These are phyloP conservation scores for Palaemon carinicauda DNA, from an alignment of 1,140 invertebrate genomes.

Conservation along the genomic window DNA sequence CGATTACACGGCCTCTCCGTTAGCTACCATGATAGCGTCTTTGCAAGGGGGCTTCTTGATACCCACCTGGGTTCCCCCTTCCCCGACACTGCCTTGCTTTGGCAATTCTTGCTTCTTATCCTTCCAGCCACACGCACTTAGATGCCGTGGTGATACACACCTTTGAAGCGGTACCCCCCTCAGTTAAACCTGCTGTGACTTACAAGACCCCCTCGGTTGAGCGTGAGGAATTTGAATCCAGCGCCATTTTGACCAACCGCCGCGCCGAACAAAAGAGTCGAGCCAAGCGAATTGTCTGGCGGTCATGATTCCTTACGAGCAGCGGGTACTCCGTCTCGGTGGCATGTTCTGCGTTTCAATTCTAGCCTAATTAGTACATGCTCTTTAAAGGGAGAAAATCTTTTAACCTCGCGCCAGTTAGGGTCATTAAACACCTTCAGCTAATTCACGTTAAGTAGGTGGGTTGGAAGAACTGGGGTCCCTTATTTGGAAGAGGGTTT, in stretches of 20 bases:
- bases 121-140: no score
- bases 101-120: no score
- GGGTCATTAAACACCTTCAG: no score
- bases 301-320: slow-evolving; percentile 21
- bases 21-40: not conserved
- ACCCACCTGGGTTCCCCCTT: not conserved
- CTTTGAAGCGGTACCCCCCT: not conserved
- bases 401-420: no score
- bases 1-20: no score
- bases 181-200: slow-evolving; percentile 32
- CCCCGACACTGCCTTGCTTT: not conserved
- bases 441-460: no score
- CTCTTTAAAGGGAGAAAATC: not conserved
- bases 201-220: slow-evolving; percentile 38
- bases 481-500: no score
- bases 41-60: not conserved
- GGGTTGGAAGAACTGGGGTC: no score
- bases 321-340: not conserved
- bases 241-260: slow-evolving; percentile 33
- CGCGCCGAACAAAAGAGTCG: slow-evolving; percentile 35
- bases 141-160: not conserved
- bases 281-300: not conserved
- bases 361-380: not conserved
- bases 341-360: no score
- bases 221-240: slow-evolving; percentile 28